Evolutionary conservation across 2,797 vertebrate species (phyloP).

Genomic region (Ficedula albicollis): DNA sequence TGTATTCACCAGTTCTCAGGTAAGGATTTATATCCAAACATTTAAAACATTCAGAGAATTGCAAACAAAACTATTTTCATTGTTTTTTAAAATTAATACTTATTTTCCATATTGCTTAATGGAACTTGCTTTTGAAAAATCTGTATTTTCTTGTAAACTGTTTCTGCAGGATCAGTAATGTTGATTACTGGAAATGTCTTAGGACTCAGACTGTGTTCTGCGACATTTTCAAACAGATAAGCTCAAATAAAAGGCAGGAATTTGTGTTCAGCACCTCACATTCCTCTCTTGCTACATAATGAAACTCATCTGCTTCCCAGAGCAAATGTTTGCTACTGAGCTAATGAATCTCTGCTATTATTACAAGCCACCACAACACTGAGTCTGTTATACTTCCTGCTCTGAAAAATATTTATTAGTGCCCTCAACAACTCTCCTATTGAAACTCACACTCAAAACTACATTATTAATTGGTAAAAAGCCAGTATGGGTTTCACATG

Average conservation of each 20-base stretch:
- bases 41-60: background rate
- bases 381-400: background rate
- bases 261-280: constrained; percentile 29
- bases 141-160: background rate
- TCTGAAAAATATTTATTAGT: background rate
- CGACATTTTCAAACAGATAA: constrained; percentile 10
- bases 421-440: background rate
- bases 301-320: constrained; percentile 27
- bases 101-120: background rate
- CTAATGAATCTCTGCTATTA: constrained; percentile 5
- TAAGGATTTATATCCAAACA: constrained; percentile 65
- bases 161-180: background rate
- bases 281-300: constrained; percentile 28
- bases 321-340: constrained; percentile 35
- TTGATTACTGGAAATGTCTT: background rate
- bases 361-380: background rate
- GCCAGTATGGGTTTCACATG: background rate
- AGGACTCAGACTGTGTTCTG: background rate
- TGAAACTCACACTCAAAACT: background rate
- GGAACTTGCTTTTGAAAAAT: background rate
- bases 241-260: constrained; percentile 50
- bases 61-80: background rate
- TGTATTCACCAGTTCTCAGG: constrained; percentile 91
- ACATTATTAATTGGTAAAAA: background rate
- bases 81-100: background rate